Evolutionary conservation across 2,888 invertebrate genomes (phyloP), one percentile per base, ranked within the genome.

Genomic region (Agrochola lota): DNA sequence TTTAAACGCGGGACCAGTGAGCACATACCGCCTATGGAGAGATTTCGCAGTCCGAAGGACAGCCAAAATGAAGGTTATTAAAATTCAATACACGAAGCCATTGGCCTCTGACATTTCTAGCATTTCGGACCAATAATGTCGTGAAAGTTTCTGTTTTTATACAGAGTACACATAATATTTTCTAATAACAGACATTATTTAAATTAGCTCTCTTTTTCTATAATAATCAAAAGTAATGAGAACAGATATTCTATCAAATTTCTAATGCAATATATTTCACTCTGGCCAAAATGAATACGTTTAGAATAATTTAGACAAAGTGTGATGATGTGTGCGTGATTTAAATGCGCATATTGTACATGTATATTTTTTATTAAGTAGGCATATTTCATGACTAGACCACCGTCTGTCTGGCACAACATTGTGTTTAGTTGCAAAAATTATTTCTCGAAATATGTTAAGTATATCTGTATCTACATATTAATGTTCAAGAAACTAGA

Each of bases 21-120:
- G 9, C 17, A 26, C 11, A 1, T 49, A n/a, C 12, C 7, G 35
- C n/a, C 26, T 40, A 30, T 35, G 26, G n/a, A 74, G 62, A 26
- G 64, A 73, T 78, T 81, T 71, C 55, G 62, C 67, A 63, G 60
- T 26, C 26, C 60, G 43, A 73, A 73, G 76, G 35, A 71, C 72
- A 68, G 57, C 40, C 40, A 35, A 60, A 66, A 30, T 52, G 57
- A 55, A 71, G n/a, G 60, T 57, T 59, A 68, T 85, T 86, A 76
- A 69, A 17, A 83, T 85, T 85, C 83, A 71, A 75, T 75, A 71
- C 72, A 71, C 79, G 74, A 59, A 70, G 26, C 23, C 35, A 55
- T 59, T 57, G 63, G 72, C 62, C 62, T 30, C 60, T 84, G 81
- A 81, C 52, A 76, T 80, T 86, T 86, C 70, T 68, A 72, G 52